Conservation (phyloP, 35 echinoderm and acorn worm genomes). For the Strongylocentrotus purpuratus region DNA sequence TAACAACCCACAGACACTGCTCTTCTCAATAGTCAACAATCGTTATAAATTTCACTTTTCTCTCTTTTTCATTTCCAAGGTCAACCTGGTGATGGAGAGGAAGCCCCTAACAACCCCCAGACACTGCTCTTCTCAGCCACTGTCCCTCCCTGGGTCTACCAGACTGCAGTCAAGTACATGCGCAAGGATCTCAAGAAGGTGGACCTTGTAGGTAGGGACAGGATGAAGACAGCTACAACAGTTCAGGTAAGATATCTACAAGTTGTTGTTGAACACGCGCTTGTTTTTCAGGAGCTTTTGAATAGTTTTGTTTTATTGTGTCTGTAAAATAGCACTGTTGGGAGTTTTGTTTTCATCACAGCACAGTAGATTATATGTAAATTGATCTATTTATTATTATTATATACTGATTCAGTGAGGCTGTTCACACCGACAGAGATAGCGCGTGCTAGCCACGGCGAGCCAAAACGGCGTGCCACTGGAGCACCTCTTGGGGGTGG, state of each 20-base stretch:
- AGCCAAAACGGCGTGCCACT: too few species aligned
- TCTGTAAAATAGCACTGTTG: neutral
- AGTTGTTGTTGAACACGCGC: neutral
- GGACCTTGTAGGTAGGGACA: conserved; percentile 81
- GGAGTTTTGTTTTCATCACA: too few species aligned
- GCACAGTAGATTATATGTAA: conserved; percentile 65
- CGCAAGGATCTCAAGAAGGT: conserved; percentile 63
- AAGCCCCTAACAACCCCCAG: conserved; percentile 65
- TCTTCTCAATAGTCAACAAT: too few species aligned
- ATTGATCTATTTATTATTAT: too few species aligned
- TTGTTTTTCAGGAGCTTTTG: neutral
- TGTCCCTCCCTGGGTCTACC: conserved; percentile 81
- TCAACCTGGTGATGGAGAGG: neutral
- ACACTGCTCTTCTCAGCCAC: conserved; percentile 94
- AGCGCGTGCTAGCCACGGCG: too few species aligned
- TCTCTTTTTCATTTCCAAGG: neutral
- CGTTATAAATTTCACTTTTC: too few species aligned
- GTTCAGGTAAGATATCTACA: conserved; percentile 56
- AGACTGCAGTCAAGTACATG: conserved; percentile 89
- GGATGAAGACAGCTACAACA: conserved; percentile 68
- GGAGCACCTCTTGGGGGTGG: too few species aligned
- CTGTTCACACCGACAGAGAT: too few species aligned
- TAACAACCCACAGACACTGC: too few species aligned
- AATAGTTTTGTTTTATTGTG: neutral
- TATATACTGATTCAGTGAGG: too few species aligned